phyloP scores from a whole-genome alignment of 2,888 invertebrate species.

The Arrhopalites spinosus region DNA sequence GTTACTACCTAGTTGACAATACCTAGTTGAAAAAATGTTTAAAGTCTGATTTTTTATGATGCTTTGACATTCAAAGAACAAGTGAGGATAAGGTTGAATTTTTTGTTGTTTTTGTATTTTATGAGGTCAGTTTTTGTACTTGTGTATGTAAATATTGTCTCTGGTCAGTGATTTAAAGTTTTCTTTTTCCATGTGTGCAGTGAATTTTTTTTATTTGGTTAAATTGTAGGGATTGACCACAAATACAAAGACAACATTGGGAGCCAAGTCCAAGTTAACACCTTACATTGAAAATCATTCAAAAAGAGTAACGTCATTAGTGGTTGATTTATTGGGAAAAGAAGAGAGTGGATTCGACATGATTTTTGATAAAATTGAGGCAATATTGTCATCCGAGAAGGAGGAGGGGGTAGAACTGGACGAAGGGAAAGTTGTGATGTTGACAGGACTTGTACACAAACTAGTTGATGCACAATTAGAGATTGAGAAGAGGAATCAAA shows the following conservation, averaged over 20 bases:
- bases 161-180: too few species aligned
- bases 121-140: too few species aligned
- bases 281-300: conserved; percentile 42
- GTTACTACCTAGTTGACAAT: too few species aligned
- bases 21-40: too few species aligned
- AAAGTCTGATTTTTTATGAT: too few species aligned
- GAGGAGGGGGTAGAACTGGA: conserved; percentile 17
- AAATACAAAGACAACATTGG: neutral
- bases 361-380: conserved; percentile 24
- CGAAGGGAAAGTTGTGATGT: conserved; percentile 23
- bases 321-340: conserved; percentile 41
- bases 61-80: too few species aligned
- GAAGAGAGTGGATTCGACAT: conserved; percentile 8
- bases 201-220: neutral
- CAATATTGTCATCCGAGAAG: conserved; percentile 10
- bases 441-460: conserved; percentile 38
- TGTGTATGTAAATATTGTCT: too few species aligned
- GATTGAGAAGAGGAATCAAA: conserved; percentile 43
- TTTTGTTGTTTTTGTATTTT: too few species aligned
- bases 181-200: too few species aligned
- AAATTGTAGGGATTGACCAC: conserved; percentile 21
- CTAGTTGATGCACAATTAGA: conserved; percentile 46
- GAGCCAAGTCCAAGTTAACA: conserved; percentile 36
- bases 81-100: too few species aligned
- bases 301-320: conserved; percentile 44